Base-by-base conservation (phyloP, 2,113 vertebrate species). In the Chlorocebus sabaeus region DNA sequence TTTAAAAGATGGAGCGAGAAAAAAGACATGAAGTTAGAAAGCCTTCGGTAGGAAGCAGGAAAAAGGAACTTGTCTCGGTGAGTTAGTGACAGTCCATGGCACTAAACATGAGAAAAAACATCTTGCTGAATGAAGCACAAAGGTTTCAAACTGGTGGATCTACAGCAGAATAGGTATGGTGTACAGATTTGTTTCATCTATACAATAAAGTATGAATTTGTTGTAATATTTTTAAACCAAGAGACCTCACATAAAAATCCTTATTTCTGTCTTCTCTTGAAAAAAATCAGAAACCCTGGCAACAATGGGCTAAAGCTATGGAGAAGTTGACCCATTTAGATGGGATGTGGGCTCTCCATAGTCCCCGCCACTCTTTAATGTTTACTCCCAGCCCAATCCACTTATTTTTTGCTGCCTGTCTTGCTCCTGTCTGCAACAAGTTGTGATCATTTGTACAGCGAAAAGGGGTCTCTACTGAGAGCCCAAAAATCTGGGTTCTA, bases 401-500 rank as follows among this genome's bases (percentile, higher is more conserved):
- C n/a, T 90, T 5, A 30, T 43, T 95, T 95, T 95, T 79, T 73
- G 27, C 67, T 75, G 18, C 40, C 16, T 95, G 11, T 48, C 64
- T 79, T 94, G 30, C 20, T 84, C n/a, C 32, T 89, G 61, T 25
- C 67, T 32, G 48, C 61, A 92, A 73, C 22, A 78, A n/a, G 25
- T 8, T 90, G 48, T 48, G 25, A 90, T 1, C 23, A 84, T 16
- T 20, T 57, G 35, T 40, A 91, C 1, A 67, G 12, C 59, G 12
- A 79, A 95, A 40, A 87, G 6, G 38, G n/a, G 6, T 73, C 38
- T 87, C 22, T 78, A 67, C 12, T 40, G 8, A 96, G 13, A 95
- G n/a, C 45, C 70, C 55, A 75, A 72, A 97, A 68, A 81, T 59
- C 76, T 96, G 87, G 55, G 25, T 89, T 96, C 78, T 86, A 89